Evolutionary conservation across 2,888 invertebrate genomes (phyloP).

Genomic region (Didymodactylos carnosus): DNA sequence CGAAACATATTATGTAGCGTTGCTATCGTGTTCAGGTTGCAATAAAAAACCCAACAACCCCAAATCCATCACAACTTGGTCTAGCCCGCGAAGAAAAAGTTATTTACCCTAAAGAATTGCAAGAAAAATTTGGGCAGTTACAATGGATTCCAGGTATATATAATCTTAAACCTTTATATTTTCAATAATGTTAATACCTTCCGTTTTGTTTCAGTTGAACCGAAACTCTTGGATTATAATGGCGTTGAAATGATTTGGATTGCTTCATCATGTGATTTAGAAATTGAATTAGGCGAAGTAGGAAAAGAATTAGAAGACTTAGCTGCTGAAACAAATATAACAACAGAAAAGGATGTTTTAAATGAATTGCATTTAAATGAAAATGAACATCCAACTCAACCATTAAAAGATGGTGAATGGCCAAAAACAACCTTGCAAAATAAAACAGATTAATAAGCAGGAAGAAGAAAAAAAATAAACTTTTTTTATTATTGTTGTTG

Average conservation of each 20-base stretch:
- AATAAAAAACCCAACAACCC: neutral
- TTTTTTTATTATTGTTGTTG: too few relatives aligned
- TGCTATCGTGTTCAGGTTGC: too few relatives aligned
- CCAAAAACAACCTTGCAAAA: too few relatives aligned
- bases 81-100: neutral
- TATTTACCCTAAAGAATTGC: neutral
- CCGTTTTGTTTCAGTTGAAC: neutral
- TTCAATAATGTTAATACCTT: too few relatives aligned
- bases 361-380: neutral
- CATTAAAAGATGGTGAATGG: neutral
- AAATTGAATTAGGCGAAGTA: neutral
- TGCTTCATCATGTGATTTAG: neutral
- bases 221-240: neutral
- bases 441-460: too few relatives aligned
- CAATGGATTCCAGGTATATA: neutral
- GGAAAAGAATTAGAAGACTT: neutral
- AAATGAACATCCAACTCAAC: too few relatives aligned
- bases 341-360: neutral
- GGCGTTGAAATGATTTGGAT: neutral
- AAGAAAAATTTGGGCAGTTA: neutral
- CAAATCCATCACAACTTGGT: neutral
- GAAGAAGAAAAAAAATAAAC: too few relatives aligned
- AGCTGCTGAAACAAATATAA: neutral
- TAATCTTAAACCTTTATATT: too few relatives aligned
- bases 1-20: too few relatives aligned